These are phyloP conservation scores for Gallinago undulata DNA, from an alignment of 2,113 vertebrate species.

Conservation along the genomic window DNA sequence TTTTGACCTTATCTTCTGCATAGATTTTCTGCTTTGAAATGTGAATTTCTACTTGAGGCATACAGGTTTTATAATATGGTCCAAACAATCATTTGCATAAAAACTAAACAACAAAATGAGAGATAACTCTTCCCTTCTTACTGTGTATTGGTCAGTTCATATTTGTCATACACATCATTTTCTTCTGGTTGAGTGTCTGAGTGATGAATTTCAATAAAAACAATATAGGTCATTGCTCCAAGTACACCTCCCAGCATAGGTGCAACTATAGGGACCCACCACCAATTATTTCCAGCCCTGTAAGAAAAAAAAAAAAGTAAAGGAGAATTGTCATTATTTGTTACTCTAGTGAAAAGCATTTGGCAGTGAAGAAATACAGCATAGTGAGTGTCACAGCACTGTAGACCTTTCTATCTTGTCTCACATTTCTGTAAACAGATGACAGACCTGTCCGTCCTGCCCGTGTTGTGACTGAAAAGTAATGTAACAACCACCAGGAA, in stretches of 20 bases:
- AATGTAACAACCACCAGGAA: neutral
- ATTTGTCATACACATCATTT: conserved; percentile 80
- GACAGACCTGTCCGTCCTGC: neutral
- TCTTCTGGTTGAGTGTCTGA: conserved; percentile 60
- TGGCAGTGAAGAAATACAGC: neutral
- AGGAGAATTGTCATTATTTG: neutral
- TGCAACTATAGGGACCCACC: conserved; percentile 93
- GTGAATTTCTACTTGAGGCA: neutral
- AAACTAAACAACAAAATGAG: neutral
- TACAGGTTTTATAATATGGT: neutral
- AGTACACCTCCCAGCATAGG: conserved; percentile 87
- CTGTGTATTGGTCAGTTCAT: conserved; percentile 77
- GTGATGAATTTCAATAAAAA: conserved; percentile 92
- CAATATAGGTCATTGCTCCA: conserved; percentile 83
- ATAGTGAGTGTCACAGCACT: too few species aligned
- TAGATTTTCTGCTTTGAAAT: neutral
- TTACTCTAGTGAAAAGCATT: neutral
- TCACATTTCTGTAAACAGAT: neutral
- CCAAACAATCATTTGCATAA: neutral
- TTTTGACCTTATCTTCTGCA: neutral
- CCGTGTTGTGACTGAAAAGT: neutral
- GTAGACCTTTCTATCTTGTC: neutral
- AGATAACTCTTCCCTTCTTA: neutral
- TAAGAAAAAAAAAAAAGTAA: neutral
- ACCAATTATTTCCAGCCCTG: conserved; percentile 90